phyloP scores from a whole-genome alignment of 2,797 vertebrate genomes.

The Hirundo rustica region DNA sequence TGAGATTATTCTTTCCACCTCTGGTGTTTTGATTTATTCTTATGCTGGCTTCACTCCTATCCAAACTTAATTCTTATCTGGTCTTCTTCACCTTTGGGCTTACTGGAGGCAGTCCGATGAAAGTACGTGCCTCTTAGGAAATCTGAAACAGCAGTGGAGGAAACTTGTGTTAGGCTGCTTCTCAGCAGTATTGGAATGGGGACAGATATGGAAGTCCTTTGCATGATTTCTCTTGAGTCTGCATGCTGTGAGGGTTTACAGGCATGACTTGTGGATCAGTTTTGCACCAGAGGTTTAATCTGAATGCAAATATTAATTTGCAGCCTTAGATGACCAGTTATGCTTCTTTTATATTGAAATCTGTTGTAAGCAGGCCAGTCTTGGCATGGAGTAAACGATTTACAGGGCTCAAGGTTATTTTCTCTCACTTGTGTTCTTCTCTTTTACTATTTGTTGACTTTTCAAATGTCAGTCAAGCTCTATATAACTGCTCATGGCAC shows the following conservation, averaged over 20 bases:
- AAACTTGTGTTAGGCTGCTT: neutral
- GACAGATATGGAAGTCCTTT: neutral
- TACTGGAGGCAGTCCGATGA: neutral
- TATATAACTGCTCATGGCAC: neutral
- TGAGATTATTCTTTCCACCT: neutral
- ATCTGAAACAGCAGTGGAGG: neutral
- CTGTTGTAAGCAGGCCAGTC: neutral
- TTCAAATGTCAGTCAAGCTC: neutral
- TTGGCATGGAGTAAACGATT: neutral
- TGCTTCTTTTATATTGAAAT: neutral
- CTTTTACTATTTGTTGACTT: conserved; percentile 15
- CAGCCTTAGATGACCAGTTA: neutral
- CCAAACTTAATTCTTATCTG: neutral
- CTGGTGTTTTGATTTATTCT: neutral
- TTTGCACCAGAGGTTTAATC: neutral
- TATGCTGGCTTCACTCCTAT: neutral
- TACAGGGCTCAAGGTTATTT: conserved; percentile 17
- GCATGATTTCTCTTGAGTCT: neutral
- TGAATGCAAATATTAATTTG: neutral
- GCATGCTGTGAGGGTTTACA: neutral
- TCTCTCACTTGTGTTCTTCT: neutral
- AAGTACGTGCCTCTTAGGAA: neutral
- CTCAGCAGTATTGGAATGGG: neutral
- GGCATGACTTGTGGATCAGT: neutral
- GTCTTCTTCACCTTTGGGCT: neutral